A percentile compares a stretch with the other conserved stretches of the same genome.
Conservation (phyloP, 1,140 invertebrate species). For the Scaptomyza graminum region DNA sequence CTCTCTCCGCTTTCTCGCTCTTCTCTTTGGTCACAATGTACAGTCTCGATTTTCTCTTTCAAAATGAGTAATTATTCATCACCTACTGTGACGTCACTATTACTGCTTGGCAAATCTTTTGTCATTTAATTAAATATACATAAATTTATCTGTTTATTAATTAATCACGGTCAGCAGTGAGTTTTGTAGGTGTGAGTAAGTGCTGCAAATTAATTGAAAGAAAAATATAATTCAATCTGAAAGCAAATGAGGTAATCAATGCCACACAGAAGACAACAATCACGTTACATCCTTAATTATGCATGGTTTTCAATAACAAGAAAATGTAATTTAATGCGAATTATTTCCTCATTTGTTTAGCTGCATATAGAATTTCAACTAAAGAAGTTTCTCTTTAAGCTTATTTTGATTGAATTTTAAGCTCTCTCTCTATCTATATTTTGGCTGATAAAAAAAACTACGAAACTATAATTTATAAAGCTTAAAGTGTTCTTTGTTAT, state of each 20-base stretch:
- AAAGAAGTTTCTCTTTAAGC: no score
- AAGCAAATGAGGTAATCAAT: not conserved
- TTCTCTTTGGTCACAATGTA: conserved; percentile 1
- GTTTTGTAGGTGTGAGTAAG: not conserved
- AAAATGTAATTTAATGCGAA: no score
- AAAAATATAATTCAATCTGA: not conserved
- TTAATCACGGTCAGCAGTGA: not conserved
- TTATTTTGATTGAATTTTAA: no score
- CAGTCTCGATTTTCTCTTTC: not conserved
- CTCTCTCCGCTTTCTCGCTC: not conserved
- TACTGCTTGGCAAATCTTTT: not conserved
- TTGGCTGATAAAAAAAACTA: no score
- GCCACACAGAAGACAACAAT: not conserved
- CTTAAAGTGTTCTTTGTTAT: not conserved
- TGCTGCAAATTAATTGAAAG: not conserved
- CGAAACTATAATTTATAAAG: not conserved
- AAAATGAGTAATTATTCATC: not conserved
- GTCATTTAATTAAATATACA: no score
- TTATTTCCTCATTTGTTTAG: no score
- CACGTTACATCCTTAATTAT: not conserved
- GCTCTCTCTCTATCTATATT: not conserved
- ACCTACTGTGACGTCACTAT: not conserved
- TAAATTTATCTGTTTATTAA: not conserved
- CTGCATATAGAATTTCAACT: no score
- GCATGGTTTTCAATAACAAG: no score